Base-by-base conservation (phyloP, 92 coral and sea anemone species). In the Phenganax marumi region DNA sequence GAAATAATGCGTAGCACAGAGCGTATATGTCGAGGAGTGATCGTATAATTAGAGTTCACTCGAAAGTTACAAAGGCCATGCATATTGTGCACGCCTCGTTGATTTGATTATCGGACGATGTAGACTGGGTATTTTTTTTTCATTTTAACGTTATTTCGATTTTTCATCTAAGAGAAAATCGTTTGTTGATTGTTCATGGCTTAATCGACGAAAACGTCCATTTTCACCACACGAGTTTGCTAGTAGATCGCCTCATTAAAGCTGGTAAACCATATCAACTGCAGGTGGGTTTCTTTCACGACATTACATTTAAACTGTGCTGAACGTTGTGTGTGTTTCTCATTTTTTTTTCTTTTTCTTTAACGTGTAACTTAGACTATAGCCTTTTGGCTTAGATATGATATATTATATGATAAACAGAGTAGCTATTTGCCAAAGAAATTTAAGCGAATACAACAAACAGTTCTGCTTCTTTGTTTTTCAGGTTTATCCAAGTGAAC, bases 171-270 rank as follows among this genome's bases (percentile, higher is more conserved):
- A 96, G 99, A 82, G 96, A 96, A 70, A 91, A 91, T 72, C 89
- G 99, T 8, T 89, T 96, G 58, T 91, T 96, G 43, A 90, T 96
- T 62, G 99, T 96, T 12, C 99, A 96, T 85, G 99, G 99, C 52
- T 74, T 96, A 54, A 96, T 96, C 75, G 99, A 96, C 69, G 99
- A 96, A 76, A 96, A 96, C 83, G 99, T 96, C 18, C 99, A 96
- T 77, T 96, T 96, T 84, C 91, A 89, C 70, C 99, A 96, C 88
- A 90, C 99, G 24, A 96, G 99, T 73, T 64, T 96, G 47, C 84
- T 96, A 51, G 91, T 96, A 58, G 86, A 89, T 76, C 97, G 92
- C 39, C 84, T 95, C 68, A 87, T 95, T 52, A 90, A 88, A 77
- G 98, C 93, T 68, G 93, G 98, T 51, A 95, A 95, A 75, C 98